A percentile compares a stretch with the other conserved stretches of the same genome.
Conservation (phyloP, 2,888 invertebrate species). For the Drosophila rellima region DNA sequence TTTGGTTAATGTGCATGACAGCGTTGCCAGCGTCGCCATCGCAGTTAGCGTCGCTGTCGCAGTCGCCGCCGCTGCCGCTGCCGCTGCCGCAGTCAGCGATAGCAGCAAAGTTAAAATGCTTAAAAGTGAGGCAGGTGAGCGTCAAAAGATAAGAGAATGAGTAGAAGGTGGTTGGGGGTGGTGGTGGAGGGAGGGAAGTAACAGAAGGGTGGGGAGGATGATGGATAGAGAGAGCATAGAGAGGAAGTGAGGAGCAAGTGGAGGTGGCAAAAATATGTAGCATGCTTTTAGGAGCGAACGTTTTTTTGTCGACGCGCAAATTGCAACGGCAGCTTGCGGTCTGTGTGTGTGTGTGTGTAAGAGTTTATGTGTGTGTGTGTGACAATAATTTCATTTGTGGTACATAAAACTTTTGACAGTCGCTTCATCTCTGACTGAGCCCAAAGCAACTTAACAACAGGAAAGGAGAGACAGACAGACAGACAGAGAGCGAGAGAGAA, state of each 20-base stretch:
- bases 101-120: constrained; percentile 66
- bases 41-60: constrained; percentile 16
- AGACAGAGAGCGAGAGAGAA: background rate
- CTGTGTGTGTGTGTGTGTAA: constrained; percentile 31
- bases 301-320: constrained; percentile 70
- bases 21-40: constrained; percentile 31
- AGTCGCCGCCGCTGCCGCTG: constrained; percentile 28
- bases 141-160: constrained; percentile 58
- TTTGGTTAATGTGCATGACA: constrained; percentile 76
- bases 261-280: constrained; percentile 56
- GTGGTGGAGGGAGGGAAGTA: background rate
- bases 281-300: constrained; percentile 75
- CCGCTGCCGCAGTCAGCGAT: constrained; percentile 17
- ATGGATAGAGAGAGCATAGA: too few relatives aligned
- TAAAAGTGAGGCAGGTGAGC: constrained; percentile 69
- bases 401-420: constrained; percentile 72
- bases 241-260: background rate
- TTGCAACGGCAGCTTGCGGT: constrained; percentile 73
- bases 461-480: background rate
- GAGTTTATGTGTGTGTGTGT: constrained; percentile 43
- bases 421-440: constrained; percentile 62
- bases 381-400: constrained; percentile 80
- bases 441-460: constrained; percentile 29
- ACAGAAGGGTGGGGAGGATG: background rate
- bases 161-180: constrained; percentile 7